phyloP scores from a whole-genome alignment of 2,797 vertebrate species.

The Oreortyx pictus region DNA sequence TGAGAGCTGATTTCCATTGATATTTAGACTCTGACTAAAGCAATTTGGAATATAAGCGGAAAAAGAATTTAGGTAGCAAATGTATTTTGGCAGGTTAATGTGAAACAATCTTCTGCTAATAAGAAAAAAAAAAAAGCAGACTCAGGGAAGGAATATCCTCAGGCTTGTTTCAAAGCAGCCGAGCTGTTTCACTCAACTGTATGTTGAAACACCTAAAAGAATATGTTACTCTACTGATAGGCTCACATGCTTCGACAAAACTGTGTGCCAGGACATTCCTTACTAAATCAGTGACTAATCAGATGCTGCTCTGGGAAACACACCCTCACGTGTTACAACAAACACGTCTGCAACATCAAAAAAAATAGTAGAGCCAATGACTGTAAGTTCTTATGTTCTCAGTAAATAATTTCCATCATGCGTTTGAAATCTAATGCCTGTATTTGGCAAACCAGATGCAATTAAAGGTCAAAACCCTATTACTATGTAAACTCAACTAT shows the following conservation, averaged over 20 bases:
- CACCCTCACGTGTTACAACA: conserved; percentile 75
- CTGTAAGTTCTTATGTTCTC: conserved; percentile 55
- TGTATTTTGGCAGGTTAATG: background rate
- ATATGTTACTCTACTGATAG: conserved; percentile 71
- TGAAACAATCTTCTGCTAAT: background rate
- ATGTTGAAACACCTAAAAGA: conserved; percentile 39
- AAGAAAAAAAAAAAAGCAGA: background rate
- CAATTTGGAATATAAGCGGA: background rate
- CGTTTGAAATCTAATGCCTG: conserved; percentile 64
- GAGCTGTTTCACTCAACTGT: conserved; percentile 19
- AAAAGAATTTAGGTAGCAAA: background rate
- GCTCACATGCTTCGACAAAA: conserved; percentile 65
- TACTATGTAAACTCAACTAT: background rate
- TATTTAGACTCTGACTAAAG: background rate
- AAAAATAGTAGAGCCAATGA: background rate
- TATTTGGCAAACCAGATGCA: conserved; percentile 49
- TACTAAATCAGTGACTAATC: conserved; percentile 77
- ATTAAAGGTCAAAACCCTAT: conserved; percentile 69
- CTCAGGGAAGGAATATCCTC: background rate
- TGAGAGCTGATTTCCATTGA: background rate
- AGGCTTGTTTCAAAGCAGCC: background rate
- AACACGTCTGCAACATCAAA: conserved; percentile 19
- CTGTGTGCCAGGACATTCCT: conserved; percentile 72
- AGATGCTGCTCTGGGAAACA: conserved; percentile 68
- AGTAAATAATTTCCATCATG: conserved; percentile 71